Percentiles rank a stretch among this genome's conserved stretches.
Conservation (phyloP, 2,888 invertebrate species). For the Nesidiocoris tenuis region DNA sequence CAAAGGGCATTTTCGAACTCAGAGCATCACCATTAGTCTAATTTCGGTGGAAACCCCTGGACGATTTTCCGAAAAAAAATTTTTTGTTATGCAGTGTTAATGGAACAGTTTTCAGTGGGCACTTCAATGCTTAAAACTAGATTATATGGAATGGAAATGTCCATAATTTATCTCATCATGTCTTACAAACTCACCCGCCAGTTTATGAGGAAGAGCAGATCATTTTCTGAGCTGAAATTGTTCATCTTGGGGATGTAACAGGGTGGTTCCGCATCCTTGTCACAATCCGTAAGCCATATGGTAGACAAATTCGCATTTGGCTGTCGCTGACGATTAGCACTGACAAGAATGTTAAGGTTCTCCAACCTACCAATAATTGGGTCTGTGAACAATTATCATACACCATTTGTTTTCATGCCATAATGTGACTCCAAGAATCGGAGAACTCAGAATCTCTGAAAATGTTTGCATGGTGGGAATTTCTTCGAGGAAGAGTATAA, state of each 20-base stretch:
- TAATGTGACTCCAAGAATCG: too few species aligned
- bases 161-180: too few species aligned
- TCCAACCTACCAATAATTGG: neutral
- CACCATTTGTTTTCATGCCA: too few species aligned
- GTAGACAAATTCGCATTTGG: neutral
- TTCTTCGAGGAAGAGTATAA: too few species aligned
- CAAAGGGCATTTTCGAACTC: too few species aligned
- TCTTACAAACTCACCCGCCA: constrained; percentile 20
- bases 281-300: neutral
- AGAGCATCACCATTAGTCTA: too few species aligned
- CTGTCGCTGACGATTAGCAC: constrained; percentile 4
- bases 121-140: too few species aligned
- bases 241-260: neutral
- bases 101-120: neutral
- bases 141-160: too few species aligned
- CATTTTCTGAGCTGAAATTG: constrained; percentile 5
- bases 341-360: constrained; percentile 11
- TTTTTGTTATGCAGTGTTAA: neutral
- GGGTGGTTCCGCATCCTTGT: neutral
- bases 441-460: too few species aligned
- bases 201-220: constrained; percentile 21
- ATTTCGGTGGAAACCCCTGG: too few species aligned
- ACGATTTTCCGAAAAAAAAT: too few species aligned
- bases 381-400: constrained; percentile 19
- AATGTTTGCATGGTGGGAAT: too few species aligned